Conservation (phyloP, 2,888 invertebrate genomes). For the Chorisops tibialis region DNA sequence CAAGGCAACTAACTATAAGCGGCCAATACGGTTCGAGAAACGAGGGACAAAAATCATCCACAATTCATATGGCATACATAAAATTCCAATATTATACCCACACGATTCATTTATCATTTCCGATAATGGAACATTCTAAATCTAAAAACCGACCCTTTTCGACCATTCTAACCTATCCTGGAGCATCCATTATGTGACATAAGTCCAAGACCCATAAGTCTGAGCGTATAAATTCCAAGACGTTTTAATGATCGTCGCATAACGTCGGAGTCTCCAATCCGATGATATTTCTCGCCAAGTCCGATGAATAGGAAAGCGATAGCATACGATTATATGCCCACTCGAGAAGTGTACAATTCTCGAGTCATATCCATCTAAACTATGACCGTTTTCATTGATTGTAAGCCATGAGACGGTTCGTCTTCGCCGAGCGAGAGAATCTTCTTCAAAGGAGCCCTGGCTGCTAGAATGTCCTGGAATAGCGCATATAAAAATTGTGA, state of each 20-base stretch:
- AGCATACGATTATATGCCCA: neutral
- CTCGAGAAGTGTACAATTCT: slow-evolving; percentile 6
- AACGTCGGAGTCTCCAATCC: slow-evolving; percentile 28
- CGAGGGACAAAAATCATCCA: too few relatives aligned
- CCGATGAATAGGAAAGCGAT: slow-evolving; percentile 4
- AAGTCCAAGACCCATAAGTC: slow-evolving; percentile 24
- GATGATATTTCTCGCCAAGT: slow-evolving; percentile 27
- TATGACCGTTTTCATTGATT: too few relatives aligned
- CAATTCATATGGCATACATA: too few relatives aligned
- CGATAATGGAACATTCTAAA: too few relatives aligned
- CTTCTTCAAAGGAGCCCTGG: neutral
- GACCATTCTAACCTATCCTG: too few relatives aligned
- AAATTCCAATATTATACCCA: too few relatives aligned
- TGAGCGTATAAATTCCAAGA: slow-evolving; percentile 28
- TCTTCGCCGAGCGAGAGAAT: neutral
- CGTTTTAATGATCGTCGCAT: slow-evolving; percentile 31
- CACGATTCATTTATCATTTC: too few relatives aligned
- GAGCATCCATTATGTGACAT: slow-evolving; percentile 25
- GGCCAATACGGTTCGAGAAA: too few relatives aligned
- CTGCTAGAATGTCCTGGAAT: neutral
- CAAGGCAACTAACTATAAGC: too few relatives aligned
- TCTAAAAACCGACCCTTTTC: too few relatives aligned
- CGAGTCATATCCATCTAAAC: too few relatives aligned
- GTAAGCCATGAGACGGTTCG: neutral
- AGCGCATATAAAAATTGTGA: neutral